These are phyloP conservation scores for Stigmatopora argus DNA, from an alignment of 2,113 vertebrate genomes.

Conservation along the genomic window DNA sequence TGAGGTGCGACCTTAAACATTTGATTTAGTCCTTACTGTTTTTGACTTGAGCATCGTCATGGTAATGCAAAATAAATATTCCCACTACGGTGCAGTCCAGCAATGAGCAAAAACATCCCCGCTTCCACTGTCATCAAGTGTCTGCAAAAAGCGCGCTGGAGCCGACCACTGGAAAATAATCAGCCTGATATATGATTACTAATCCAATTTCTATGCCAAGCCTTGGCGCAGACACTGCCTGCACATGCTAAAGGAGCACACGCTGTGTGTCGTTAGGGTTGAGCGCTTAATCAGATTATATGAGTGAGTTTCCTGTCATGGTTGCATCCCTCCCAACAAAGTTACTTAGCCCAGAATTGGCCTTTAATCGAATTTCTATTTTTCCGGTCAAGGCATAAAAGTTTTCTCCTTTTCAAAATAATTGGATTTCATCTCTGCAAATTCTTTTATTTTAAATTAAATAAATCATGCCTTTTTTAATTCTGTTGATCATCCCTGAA, in stretches of 20 bases:
- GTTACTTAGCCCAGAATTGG: conserved; percentile 33
- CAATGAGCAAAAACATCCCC: conserved; percentile 8
- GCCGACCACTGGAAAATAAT: conserved; percentile 47
- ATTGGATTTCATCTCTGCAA: conserved; percentile 1
- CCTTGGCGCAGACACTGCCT: not conserved
- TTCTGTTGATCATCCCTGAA: conserved; percentile 9
- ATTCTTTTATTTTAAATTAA: not conserved
- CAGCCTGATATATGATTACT: conserved; percentile 18
- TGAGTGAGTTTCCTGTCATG: conserved; percentile 31
- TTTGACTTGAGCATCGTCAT: conserved; percentile 12
- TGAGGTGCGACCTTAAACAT: conserved; percentile 9
- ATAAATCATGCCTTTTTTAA: conserved; percentile 7
- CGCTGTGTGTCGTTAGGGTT: conserved; percentile 24
- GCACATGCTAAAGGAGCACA: conserved; percentile 20
- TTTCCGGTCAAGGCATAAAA: conserved; percentile 9
- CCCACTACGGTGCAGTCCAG: not conserved
- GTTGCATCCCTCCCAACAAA: conserved; percentile 32
- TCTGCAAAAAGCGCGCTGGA: conserved; percentile 13
- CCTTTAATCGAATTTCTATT: conserved; percentile 41
- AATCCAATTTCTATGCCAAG: conserved; percentile 35
- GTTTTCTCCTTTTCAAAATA: not conserved
- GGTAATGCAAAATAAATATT: conserved; percentile 20
- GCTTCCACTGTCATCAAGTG: not conserved
- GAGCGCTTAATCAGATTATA: conserved; percentile 41
- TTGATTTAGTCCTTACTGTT: conserved; percentile 13